These are phyloP conservation scores for Capitulum mitella DNA, from an alignment of 2,888 invertebrate species.

Conservation along the genomic window DNA sequence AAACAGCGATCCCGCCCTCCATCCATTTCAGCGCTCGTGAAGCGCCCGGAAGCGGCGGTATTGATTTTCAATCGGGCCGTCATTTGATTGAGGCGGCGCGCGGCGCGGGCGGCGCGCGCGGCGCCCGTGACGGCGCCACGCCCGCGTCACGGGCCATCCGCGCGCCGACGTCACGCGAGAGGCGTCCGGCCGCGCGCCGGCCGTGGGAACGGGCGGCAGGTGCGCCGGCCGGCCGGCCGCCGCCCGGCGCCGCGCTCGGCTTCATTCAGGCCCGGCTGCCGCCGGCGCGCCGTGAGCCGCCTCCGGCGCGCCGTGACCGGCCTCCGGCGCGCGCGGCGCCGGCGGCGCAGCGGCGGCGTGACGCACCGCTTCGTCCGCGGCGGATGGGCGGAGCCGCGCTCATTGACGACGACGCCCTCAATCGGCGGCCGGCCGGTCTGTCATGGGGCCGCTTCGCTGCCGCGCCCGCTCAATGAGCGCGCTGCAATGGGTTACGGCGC, in stretches of 20 bases:
- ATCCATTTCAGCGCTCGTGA: not conserved
- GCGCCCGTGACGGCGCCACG: not conserved
- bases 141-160: not conserved
- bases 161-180: not conserved
- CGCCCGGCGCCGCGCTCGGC: not conserved
- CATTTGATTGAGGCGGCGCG: not conserved
- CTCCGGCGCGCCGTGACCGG: not conserved
- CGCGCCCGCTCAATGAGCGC: not conserved
- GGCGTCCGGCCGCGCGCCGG: not conserved
- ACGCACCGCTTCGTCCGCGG: not conserved
- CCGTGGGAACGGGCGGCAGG: constrained; percentile 10
- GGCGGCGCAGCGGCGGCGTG: not conserved
- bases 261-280: not conserved
- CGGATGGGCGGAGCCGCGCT: not conserved
- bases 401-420: not conserved
- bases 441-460: not conserved
- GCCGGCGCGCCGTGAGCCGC: not conserved
- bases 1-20: not conserved
- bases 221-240: not conserved
- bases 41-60: not conserved
- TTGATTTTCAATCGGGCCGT: not conserved
- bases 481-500: not conserved
- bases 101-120: not conserved
- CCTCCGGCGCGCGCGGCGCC: not conserved
- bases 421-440: not conserved